Evolutionary conservation across 2,113 vertebrate genomes (phyloP).

Genomic region (Ia io): DNA sequence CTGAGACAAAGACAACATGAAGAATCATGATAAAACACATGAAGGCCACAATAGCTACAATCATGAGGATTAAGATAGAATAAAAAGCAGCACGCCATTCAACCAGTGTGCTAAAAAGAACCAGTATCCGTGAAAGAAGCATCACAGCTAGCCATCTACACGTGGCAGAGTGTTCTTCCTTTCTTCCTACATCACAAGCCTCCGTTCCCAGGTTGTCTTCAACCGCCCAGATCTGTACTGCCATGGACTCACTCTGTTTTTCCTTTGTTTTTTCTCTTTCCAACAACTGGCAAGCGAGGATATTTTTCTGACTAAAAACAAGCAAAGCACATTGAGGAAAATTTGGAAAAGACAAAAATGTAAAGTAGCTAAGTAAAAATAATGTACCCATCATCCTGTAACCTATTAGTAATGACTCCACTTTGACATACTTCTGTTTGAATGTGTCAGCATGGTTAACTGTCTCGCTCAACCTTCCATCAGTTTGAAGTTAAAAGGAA

Average conservation of each 20-base stretch:
- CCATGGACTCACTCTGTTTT: background rate
- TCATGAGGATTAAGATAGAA: background rate
- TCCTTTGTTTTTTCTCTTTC: background rate
- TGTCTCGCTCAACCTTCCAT: background rate
- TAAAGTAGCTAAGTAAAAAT: constrained; percentile 11
- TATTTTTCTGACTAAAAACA: constrained; percentile 20
- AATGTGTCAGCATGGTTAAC: background rate
- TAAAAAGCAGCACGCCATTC: fast-evolving
- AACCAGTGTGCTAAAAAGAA: background rate
- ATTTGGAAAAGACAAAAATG: background rate
- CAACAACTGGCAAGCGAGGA: background rate
- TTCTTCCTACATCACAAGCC: background rate
- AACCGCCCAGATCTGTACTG: background rate
- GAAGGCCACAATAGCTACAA: background rate
- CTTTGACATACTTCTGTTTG: background rate
- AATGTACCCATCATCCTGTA: background rate
- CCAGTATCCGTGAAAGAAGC: background rate
- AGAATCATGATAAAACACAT: constrained; percentile 84
- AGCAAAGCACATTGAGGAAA: background rate
- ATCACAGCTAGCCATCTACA: fast-evolving
- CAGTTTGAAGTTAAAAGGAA: background rate
- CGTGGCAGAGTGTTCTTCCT: background rate
- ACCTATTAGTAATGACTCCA: background rate
- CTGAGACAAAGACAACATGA: constrained; percentile 90
- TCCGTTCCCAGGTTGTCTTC: background rate